A percentile compares a stretch with the other conserved stretches of the same genome.
These are phyloP conservation scores for Pagrus major DNA, from an alignment of 2,113 vertebrate genomes.

Conservation along the genomic window DNA sequence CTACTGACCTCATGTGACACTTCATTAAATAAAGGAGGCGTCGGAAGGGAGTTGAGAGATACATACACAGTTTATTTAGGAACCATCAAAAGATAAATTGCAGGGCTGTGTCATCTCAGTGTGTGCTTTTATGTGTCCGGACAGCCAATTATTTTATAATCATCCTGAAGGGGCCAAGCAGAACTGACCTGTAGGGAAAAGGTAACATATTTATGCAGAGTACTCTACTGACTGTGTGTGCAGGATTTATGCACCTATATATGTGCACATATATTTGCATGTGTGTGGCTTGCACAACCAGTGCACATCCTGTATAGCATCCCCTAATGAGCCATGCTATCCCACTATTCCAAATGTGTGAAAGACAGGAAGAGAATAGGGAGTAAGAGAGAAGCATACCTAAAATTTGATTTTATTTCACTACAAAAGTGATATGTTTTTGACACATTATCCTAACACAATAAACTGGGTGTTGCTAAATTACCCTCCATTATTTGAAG, in stretches of 20 bases:
- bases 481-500: not conserved
- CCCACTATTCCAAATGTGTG: not conserved
- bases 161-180: slow-evolving; percentile 13
- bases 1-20: slow-evolving; percentile 12
- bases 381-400: not conserved
- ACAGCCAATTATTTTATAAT: slow-evolving; percentile 41
- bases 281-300: not conserved
- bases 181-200: slow-evolving; percentile 20
- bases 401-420: not conserved
- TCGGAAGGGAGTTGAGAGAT: not conserved
- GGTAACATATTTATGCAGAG: slow-evolving; percentile 3
- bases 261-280: not conserved
- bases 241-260: not conserved
- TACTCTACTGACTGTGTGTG: slow-evolving; percentile 3
- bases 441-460: not conserved
- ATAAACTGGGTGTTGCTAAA: not conserved
- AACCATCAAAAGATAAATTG: slow-evolving; percentile 37
- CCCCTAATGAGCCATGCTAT: not conserved
- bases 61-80: not conserved
- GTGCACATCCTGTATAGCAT: not conserved
- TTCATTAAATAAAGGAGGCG: slow-evolving; percentile 26
- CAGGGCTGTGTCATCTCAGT: not conserved
- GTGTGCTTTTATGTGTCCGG: slow-evolving; percentile 33
- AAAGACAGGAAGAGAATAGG: not conserved
- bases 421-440: not conserved